phyloP scores from a whole-genome alignment of 1,140 invertebrate genomes.

The Neomicropteryx cornuta region DNA sequence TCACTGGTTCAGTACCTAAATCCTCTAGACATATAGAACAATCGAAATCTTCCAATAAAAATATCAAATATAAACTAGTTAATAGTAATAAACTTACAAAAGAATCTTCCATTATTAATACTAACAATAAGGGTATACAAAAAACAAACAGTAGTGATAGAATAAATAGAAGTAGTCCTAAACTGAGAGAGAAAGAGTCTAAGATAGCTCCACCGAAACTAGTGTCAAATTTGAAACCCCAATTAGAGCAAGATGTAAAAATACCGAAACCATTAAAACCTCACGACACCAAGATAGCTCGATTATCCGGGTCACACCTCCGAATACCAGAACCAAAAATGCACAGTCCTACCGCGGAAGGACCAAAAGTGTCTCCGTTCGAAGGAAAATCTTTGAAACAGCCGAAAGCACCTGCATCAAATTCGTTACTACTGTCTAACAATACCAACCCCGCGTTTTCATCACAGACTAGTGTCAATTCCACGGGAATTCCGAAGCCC shows the following conservation, averaged over 20 bases:
- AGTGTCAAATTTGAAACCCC: no score
- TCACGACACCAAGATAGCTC: conserved; percentile 33
- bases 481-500: conserved; percentile 76
- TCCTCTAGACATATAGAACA: conserved; percentile 11
- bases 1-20: conserved; percentile 7
- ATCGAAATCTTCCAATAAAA: conserved; percentile 32
- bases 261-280: conserved; percentile 9
- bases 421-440: conserved; percentile 10
- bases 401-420: conserved; percentile 9
- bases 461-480: conserved; percentile 12
- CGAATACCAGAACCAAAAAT: conserved; percentile 20
- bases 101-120: conserved; percentile 27
- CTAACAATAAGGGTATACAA: conserved; percentile 24
- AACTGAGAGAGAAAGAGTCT: conserved; percentile 38
- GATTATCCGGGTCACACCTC: no score
- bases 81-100: conserved; percentile 30
- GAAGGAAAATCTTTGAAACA: conserved; percentile 19
- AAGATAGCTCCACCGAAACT: conserved; percentile 34
- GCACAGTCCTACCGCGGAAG: conserved; percentile 16
- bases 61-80: conserved; percentile 33
- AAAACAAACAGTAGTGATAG: conserved; percentile 29
- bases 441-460: conserved; percentile 15
- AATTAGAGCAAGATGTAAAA: no score
- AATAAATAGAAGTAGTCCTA: conserved; percentile 32
- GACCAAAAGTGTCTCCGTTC: conserved; percentile 16